Evolutionary conservation across 2,797 vertebrate genomes (phyloP).

Genomic region (Myotis vivesi): DNA sequence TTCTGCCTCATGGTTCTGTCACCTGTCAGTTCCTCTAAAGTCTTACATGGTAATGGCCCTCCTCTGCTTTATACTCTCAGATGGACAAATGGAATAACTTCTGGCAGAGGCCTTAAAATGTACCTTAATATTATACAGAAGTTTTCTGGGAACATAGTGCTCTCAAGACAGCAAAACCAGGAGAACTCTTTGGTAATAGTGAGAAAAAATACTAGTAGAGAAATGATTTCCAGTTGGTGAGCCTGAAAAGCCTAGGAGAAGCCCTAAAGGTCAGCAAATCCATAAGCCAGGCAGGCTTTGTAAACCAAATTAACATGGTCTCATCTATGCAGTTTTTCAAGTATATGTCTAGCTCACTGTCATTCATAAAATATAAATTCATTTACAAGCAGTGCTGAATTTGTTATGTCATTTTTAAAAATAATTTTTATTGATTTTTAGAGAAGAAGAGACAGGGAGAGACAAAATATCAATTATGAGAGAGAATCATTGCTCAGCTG

Average conservation of each 20-base stretch:
- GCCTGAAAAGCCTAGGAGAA: background rate
- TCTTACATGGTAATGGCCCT: background rate
- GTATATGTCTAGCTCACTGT: background rate
- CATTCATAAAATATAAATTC: background rate
- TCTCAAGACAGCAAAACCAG: background rate
- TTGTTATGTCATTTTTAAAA: background rate
- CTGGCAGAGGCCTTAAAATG: conserved; percentile 9
- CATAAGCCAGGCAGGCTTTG: background rate
- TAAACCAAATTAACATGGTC: background rate
- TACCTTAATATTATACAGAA: background rate
- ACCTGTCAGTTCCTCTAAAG: background rate
- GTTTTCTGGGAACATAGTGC: background rate
- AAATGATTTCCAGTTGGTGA: background rate
- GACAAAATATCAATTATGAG: too few species aligned
- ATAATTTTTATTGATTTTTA: too few species aligned
- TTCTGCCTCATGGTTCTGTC: too few species aligned
- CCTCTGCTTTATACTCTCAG: background rate
- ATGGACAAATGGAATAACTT: background rate
- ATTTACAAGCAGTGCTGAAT: background rate
- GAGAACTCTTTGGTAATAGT: background rate
- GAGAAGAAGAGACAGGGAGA: too few species aligned
- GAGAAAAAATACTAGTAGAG: background rate
- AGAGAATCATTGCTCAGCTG: too few species aligned
- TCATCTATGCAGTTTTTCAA: background rate
- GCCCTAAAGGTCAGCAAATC: background rate